Base-by-base conservation (phyloP, 1,140 invertebrate species). In the Frieseomelitta varia region DNA sequence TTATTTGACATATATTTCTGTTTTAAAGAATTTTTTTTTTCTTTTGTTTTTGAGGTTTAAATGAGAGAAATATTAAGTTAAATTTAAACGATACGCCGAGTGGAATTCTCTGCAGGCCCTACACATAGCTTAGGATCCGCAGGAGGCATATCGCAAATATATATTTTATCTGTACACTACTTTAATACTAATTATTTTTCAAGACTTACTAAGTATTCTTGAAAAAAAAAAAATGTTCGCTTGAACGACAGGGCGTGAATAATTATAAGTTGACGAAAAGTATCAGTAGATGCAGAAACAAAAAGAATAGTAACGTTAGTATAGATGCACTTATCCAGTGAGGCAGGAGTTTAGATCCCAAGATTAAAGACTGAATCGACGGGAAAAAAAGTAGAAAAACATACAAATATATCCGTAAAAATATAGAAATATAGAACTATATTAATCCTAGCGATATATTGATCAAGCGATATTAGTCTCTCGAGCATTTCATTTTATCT, bases 41-140 rank as follows among this genome's bases (percentile, higher is more conserved):
- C 1, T 72, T 47, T 24, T 3, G 0, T 51, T 21, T 8, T 27
- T 14, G 0, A 1, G 0, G 63, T 4, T 21, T 30, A 19, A 73
- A 72, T 15, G 15, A 27, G 34, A 15, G 19, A 34, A 21, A 79
- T 55, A 65, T 73, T 63, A 8, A 17, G 39, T 47, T 74, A 55
- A 55, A 27, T 61, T 73, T 39, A 67, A 61, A 71, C 56, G 88
- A 91, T 93, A 93, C 90, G 91, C 91, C 91, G 72, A 91, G 87
- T 91, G 87, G 87, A 90, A 93, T 93, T 88, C 89, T 93, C 79
- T 87, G 91, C 88, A 87, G 92, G 93, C 93, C 93, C 93, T 94
- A 94, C 91, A 93, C 89, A 90, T 88, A 90, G 85, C 91, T 90
- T 85, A 92, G 90, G 85, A 92, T 93, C 34, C 90, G 87, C 80